A percentile compares a stretch with the other conserved stretches of the same genome.
Evolutionary conservation across 2,797 vertebrate species (phyloP).

Genomic region (Mallotus villosus): DNA sequence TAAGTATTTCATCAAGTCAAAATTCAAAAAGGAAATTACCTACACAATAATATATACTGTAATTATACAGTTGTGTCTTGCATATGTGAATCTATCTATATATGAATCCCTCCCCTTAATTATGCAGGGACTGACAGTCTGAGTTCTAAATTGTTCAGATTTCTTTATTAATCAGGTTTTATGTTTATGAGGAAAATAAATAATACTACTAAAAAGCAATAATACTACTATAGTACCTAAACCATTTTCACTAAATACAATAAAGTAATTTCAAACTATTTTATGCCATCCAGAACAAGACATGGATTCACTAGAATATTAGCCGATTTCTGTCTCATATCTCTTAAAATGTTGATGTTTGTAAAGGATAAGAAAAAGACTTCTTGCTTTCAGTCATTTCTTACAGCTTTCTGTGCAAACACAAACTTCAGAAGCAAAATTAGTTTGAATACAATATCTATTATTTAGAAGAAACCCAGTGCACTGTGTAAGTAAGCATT

Average conservation of each 20-base stretch:
- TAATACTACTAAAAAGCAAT: slow-evolving; percentile 82
- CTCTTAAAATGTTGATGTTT: slow-evolving; percentile 43
- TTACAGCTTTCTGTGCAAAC: slow-evolving; percentile 41
- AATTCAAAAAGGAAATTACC: slow-evolving; percentile 66
- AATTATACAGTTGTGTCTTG: slow-evolving; percentile 53
- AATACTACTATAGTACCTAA: slow-evolving; percentile 61
- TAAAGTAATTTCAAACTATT: slow-evolving; percentile 54
- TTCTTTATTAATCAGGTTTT: slow-evolving; percentile 55
- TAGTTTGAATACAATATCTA: slow-evolving; percentile 22
- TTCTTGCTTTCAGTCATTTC: slow-evolving; percentile 54
- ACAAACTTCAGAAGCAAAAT: slow-evolving; percentile 25
- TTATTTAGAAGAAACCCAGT: slow-evolving; percentile 21
- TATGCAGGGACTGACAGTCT: slow-evolving; percentile 47
- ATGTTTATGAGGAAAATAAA: slow-evolving; percentile 72
- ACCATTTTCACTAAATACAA: slow-evolving; percentile 54
- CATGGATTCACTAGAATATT: slow-evolving; percentile 45
- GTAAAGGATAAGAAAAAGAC: slow-evolving; percentile 40
- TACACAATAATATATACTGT: slow-evolving; percentile 64
- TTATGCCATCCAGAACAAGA: slow-evolving; percentile 54
- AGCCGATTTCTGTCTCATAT: slow-evolving; percentile 48
- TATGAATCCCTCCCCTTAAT: slow-evolving; percentile 49
- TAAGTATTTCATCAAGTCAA: slow-evolving; percentile 65
- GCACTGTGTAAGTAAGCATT: slow-evolving; percentile 43
- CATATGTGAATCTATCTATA: slow-evolving; percentile 57
- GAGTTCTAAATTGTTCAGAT: slow-evolving; percentile 58